Evolutionary conservation across 2,797 vertebrate genomes (phyloP).

Genomic region (Momotus momota): DNA sequence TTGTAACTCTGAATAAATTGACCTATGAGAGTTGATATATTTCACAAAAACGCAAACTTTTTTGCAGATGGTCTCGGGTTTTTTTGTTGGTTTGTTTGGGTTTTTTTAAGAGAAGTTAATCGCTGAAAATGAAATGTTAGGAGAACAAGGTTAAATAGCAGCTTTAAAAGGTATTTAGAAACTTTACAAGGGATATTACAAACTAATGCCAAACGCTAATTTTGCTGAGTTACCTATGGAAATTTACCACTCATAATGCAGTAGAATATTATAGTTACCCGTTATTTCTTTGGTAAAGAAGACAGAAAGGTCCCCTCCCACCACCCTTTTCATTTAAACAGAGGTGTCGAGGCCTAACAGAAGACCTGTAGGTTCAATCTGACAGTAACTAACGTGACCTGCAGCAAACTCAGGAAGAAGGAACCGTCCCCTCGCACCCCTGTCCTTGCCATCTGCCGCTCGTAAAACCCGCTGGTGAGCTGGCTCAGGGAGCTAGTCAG

Average conservation of each 20-base stretch:
- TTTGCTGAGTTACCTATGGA: background rate
- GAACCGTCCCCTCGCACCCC: background rate
- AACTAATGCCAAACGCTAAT: background rate
- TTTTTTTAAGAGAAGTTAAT: background rate
- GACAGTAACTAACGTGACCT: background rate
- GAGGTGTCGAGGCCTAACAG: background rate
- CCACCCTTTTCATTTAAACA: background rate
- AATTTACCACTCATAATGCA: background rate
- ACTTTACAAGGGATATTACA: background rate
- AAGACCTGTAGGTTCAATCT: background rate
- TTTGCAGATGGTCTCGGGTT: conserved; percentile 45
- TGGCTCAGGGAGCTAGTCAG: background rate
- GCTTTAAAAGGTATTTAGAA: background rate
- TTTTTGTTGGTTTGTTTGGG: background rate
- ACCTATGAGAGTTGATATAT: conserved; percentile 77
- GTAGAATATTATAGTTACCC: accelerated
- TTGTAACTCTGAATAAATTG: conserved; percentile 83
- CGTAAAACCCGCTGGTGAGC: accelerated
- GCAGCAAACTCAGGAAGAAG: background rate
- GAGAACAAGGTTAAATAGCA: background rate
- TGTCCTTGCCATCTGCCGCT: background rate
- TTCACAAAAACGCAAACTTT: conserved; percentile 66
- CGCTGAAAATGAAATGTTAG: background rate
- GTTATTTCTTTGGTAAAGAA: background rate
- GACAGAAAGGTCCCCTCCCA: background rate